A percentile compares a stretch with the other conserved stretches of the same genome.
Conservation (phyloP, 2,888 invertebrate genomes). For the Clanis bilineata region DNA sequence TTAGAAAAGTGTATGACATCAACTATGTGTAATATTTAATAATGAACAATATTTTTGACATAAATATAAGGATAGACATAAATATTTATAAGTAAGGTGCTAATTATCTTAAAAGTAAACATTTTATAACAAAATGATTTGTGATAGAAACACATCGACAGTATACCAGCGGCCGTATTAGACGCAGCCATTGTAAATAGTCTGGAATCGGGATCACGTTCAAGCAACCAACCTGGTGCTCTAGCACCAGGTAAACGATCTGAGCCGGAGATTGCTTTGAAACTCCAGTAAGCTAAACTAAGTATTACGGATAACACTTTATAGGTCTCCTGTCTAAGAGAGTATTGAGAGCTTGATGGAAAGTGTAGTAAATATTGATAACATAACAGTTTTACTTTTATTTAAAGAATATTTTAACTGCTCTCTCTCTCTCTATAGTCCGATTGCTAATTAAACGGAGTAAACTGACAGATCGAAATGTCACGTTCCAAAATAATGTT, state of each 20-base stretch:
- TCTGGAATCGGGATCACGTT: neutral
- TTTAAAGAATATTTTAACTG: too few species aligned
- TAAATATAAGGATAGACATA: too few species aligned
- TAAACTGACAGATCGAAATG: too few species aligned
- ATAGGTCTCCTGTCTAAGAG: neutral
- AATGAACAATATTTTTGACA: too few species aligned
- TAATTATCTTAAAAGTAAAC: too few species aligned
- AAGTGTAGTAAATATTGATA: neutral
- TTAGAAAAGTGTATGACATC: too few species aligned
- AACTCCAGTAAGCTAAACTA: neutral
- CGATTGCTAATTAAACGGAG: too few species aligned
- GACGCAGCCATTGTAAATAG: neutral
- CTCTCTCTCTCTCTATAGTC: too few species aligned
- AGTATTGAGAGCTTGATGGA: neutral
- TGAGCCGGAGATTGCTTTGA: constrained; percentile 10
- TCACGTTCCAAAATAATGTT: too few species aligned
- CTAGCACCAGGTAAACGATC: neutral
- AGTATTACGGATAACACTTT: neutral
- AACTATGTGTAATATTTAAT: too few species aligned
- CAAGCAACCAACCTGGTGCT: neutral
- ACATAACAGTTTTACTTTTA: too few species aligned
- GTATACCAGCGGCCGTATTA: neutral
- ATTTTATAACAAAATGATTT: neutral
- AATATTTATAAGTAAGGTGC: too few species aligned
- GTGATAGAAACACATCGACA: neutral